Evolutionary conservation across 2,113 vertebrate species (phyloP).

Genomic region (Sorex fumeus): DNA sequence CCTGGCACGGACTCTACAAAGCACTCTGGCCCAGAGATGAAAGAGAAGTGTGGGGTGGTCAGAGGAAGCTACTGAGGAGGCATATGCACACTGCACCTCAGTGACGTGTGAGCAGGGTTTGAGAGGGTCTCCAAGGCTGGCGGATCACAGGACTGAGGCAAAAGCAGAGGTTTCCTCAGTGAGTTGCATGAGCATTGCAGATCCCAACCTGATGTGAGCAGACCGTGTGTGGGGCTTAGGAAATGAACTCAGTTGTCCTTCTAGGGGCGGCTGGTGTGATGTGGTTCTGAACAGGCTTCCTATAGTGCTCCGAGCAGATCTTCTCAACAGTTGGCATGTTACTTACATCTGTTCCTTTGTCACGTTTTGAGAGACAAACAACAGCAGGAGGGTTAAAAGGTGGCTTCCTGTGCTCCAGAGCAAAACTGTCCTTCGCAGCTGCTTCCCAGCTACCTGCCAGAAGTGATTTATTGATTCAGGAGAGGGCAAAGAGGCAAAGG

Average conservation of each 20-base stretch:
- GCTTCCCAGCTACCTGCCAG: slow-evolving; percentile 96
- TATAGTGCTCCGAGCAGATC: slow-evolving; percentile 79
- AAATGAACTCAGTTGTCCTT: neutral
- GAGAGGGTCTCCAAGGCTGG: neutral
- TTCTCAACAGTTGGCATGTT: slow-evolving; percentile 84
- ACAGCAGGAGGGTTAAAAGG: slow-evolving; percentile 97
- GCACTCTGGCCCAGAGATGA: neutral
- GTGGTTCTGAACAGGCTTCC: slow-evolving; percentile 82
- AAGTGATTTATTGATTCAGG: slow-evolving; percentile 93
- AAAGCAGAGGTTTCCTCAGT: neutral
- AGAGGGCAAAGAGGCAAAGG: slow-evolving; percentile 33
- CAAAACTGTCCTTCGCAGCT: slow-evolving; percentile 94
- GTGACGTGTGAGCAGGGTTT: neutral
- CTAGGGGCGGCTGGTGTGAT: slow-evolving; percentile 16
- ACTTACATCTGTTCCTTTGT: slow-evolving; percentile 91
- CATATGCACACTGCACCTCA: neutral
- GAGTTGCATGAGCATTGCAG: accelerated
- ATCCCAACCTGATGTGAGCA: neutral
- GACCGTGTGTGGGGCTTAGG: neutral
- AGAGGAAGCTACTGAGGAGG: neutral
- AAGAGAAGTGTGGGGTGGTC: accelerated
- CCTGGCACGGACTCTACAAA: neutral
- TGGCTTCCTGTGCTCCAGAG: slow-evolving; percentile 95
- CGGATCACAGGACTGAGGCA: accelerated
- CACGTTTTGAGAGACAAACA: slow-evolving; percentile 91